These are phyloP conservation scores for Forbesichthys agassizii DNA, from an alignment of 2,113 vertebrate species.

Conservation along the genomic window DNA sequence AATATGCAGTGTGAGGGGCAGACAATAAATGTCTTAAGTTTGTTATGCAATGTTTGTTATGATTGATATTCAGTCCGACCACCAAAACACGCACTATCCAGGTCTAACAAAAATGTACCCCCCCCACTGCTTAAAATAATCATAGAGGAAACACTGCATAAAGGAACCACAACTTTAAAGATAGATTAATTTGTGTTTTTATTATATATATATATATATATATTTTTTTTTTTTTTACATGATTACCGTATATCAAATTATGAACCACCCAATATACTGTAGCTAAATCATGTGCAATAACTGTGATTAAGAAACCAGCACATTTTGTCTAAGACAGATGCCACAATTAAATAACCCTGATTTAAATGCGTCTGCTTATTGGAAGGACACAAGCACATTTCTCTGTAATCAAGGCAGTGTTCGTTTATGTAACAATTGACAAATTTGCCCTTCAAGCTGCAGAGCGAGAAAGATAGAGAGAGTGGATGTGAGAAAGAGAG, in stretches of 20 bases:
- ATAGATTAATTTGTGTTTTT: too few species aligned
- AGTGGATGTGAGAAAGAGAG: background rate
- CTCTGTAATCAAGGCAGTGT: slow-evolving; percentile 61
- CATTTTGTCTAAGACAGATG: slow-evolving; percentile 15
- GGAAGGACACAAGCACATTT: slow-evolving; percentile 63
- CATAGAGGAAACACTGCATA: too few species aligned
- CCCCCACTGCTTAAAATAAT: too few species aligned
- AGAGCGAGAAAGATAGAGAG: background rate
- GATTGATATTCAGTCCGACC: too few species aligned
- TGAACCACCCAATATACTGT: background rate
- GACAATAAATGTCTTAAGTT: too few species aligned
- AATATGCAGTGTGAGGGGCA: too few species aligned
- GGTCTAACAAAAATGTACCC: too few species aligned
- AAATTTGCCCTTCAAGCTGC: slow-evolving; percentile 66
- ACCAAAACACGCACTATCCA: too few species aligned
- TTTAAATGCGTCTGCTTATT: slow-evolving; percentile 39
- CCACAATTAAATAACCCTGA: slow-evolving; percentile 30
- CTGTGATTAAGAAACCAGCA: background rate
- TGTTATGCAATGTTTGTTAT: too few species aligned
- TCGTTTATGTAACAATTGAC: slow-evolving; percentile 66
- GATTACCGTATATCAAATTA: background rate
- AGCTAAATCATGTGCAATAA: background rate
- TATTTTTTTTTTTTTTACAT: too few species aligned
- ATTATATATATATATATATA: too few species aligned
- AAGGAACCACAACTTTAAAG: too few species aligned